These are phyloP conservation scores for Carpatolechia fugitivella DNA, from an alignment of 2,888 invertebrate genomes.

Conservation along the genomic window DNA sequence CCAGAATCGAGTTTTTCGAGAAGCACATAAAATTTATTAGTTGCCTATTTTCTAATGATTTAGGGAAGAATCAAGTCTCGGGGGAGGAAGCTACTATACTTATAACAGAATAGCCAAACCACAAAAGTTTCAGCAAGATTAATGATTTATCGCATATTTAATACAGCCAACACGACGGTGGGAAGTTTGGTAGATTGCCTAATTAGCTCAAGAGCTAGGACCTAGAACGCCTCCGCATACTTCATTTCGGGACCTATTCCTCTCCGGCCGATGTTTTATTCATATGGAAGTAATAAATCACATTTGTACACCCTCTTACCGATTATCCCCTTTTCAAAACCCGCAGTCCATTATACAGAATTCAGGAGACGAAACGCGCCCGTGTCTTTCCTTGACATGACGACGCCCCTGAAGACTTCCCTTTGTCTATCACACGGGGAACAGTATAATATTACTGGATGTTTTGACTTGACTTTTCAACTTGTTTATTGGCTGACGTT, in stretches of 20 bases:
- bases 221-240: constrained; percentile 32
- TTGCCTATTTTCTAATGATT: no score
- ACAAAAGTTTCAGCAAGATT: no score
- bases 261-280: constrained; percentile 56
- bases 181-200: constrained; percentile 7
- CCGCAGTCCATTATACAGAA: constrained; percentile 45
- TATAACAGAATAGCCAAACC: no score
- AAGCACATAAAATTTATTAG: no score
- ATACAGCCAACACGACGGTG: no score
- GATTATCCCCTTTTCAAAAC: constrained; percentile 48
- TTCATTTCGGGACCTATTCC: constrained; percentile 34
- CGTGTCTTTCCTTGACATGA: neutral
- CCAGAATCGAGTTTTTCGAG: no score
- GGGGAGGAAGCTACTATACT: no score
- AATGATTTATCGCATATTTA: no score
- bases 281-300: constrained; percentile 57
- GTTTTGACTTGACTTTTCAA: neutral
- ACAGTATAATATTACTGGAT: neutral
- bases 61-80: no score
- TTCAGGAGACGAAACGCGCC: constrained; percentile 29
- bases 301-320: constrained; percentile 43
- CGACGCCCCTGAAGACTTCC: constrained; percentile 11
- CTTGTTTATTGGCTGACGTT: neutral
- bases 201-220: constrained; percentile 16
- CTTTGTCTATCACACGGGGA: constrained; percentile 4